These are phyloP conservation scores for Creontiades dilutus DNA, from an alignment of 2,888 invertebrate genomes.

Conservation along the genomic window DNA sequence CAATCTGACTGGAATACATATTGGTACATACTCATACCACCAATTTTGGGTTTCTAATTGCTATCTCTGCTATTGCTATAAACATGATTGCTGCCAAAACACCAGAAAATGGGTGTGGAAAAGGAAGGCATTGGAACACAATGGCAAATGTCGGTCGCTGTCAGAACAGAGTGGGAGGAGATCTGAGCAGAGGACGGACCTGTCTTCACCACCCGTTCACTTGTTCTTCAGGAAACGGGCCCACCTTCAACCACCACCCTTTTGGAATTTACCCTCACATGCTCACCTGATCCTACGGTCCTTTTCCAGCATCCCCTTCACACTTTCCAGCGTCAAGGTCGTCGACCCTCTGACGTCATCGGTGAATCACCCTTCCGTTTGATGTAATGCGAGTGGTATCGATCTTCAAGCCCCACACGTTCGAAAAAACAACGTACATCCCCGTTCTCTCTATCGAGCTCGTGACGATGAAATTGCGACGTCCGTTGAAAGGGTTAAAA, in stretches of 20 bases:
- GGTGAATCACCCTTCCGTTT: not conserved
- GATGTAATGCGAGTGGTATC: not conserved
- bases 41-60: no score
- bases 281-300: not conserved
- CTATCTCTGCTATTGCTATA: no score
- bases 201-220: not conserved
- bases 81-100: not conserved
- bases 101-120: not conserved
- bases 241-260: not conserved
- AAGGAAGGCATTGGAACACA: not conserved
- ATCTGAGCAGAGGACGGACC: not conserved
- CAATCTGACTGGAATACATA: no score
- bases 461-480: conserved; percentile 1
- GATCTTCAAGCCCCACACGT: not conserved
- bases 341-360: not conserved
- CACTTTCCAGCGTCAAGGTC: not conserved
- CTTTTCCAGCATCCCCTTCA: not conserved
- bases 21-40: no score
- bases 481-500: not conserved
- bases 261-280: not conserved
- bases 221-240: not conserved
- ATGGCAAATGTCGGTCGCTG: not conserved
- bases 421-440: not conserved
- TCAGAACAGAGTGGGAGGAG: not conserved
- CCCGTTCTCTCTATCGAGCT: not conserved